Evolutionary conservation across 1,140 invertebrate species (phyloP).

Genomic region (Ips nitidus): DNA sequence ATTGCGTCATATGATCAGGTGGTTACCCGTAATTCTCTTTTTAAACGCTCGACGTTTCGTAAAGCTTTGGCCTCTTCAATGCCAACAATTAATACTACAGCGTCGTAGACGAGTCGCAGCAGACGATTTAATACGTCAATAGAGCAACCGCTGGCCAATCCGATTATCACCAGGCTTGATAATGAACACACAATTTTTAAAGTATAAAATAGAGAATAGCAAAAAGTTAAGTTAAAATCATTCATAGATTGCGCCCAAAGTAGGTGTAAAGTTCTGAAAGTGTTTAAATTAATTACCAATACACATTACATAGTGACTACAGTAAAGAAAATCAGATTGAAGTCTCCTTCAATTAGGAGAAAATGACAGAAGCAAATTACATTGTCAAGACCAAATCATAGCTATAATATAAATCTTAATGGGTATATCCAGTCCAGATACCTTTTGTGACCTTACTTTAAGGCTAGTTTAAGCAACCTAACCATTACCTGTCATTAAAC

Average conservation of each 20-base stretch:
- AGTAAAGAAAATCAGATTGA: too few species aligned
- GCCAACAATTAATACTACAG: constrained; percentile 75
- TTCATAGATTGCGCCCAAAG: too few species aligned
- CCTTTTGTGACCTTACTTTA: too few species aligned
- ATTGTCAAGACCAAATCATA: constrained; percentile 4
- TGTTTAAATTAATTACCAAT: too few species aligned
- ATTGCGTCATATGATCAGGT: not conserved
- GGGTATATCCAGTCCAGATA: too few species aligned
- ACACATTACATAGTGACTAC: too few species aligned
- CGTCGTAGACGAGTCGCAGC: constrained; percentile 70
- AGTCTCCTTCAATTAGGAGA: too few species aligned
- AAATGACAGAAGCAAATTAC: not conserved
- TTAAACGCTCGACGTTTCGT: constrained; percentile 76
- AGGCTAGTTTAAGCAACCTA: not conserved
- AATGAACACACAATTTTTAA: constrained; percentile 21
- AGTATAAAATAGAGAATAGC: too few species aligned
- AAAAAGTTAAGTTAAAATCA: too few species aligned
- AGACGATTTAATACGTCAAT: constrained; percentile 64
- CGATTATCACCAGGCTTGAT: constrained; percentile 66
- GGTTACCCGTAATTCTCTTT: constrained; percentile 70
- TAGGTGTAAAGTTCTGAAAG: too few species aligned
- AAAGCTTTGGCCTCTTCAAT: constrained; percentile 73
- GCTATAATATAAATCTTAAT: not conserved
- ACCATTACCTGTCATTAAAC: constrained; percentile 55
- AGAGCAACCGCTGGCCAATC: constrained; percentile 64